A percentile compares a stretch with the other conserved stretches of the same genome.
These are phyloP conservation scores for Malurus elegans DNA, from an alignment of 2,113 vertebrate species.

Conservation along the genomic window DNA sequence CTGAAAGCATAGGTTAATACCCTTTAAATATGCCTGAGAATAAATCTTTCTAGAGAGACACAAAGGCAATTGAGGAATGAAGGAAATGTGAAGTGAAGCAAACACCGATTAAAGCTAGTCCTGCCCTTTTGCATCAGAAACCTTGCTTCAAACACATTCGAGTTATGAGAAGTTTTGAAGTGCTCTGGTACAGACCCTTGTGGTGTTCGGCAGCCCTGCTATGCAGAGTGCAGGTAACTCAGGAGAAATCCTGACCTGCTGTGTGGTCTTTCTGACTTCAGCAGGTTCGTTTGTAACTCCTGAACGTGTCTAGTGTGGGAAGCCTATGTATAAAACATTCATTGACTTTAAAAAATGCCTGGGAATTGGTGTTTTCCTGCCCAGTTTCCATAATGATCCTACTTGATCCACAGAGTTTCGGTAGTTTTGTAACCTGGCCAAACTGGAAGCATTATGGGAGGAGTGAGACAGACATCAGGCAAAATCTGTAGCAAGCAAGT, in stretches of 20 bases:
- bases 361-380: not conserved
- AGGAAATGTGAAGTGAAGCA: not conserved
- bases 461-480: not conserved
- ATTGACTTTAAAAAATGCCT: not conserved
- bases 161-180: not conserved
- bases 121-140: not conserved
- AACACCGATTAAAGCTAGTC: not conserved
- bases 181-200: not conserved
- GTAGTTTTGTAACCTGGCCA: not conserved
- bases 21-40: not conserved
- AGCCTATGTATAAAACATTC: fast-evolving
- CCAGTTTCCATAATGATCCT: not conserved
- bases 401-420: not conserved
- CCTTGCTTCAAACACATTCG: not conserved
- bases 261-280: fast-evolving
- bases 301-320: not conserved
- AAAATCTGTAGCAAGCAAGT: not conserved
- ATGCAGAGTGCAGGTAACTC: not conserved
- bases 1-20: not conserved
- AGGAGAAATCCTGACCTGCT: not conserved
- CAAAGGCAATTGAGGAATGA: not conserved
- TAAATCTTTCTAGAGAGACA: not conserved
- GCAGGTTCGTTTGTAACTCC: not conserved
- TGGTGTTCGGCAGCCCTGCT: not conserved
- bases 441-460: fast-evolving